phyloP scores from a whole-genome alignment of 1,140 invertebrate species.

The Philaenus spumarius region DNA sequence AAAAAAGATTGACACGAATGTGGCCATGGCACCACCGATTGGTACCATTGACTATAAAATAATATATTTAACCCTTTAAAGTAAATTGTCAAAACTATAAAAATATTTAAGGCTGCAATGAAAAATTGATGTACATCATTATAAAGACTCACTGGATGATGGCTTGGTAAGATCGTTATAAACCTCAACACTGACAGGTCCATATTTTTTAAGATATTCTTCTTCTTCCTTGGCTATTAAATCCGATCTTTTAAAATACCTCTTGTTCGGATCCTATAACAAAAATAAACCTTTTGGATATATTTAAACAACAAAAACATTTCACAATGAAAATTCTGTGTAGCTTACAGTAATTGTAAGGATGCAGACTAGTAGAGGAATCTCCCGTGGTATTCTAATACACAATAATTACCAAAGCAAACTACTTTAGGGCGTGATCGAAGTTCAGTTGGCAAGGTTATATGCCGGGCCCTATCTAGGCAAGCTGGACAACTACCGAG shows the following conservation, averaged over 20 bases:
- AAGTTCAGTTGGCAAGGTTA: too few species aligned
- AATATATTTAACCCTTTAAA: background rate
- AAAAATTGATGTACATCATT: background rate
- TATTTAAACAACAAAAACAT: too few species aligned
- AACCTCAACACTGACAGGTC: constrained; percentile 36
- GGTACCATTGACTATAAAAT: background rate
- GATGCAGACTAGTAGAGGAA: too few species aligned
- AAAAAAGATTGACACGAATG: constrained; percentile 1
- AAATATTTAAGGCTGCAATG: too few species aligned
- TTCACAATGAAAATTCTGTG: too few species aligned
- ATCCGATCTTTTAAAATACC: constrained; percentile 88
- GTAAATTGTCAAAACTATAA: background rate
- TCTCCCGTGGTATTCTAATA: too few species aligned
- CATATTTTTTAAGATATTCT: constrained; percentile 67
- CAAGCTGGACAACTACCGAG: too few species aligned
- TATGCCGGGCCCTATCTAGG: too few species aligned
- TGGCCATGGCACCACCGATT: background rate
- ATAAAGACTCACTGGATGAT: constrained; percentile 12
- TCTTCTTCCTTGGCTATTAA: constrained; percentile 72
- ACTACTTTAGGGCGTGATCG: too few species aligned
- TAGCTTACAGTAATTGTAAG: too few species aligned
- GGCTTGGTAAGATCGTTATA: constrained; percentile 24
- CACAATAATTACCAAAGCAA: too few species aligned
- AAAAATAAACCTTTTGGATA: constrained; percentile 25
- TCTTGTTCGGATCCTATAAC: constrained; percentile 64